Base-by-base conservation (phyloP, 2,797 vertebrate genomes). In the Craterocephalus amniculus region DNA sequence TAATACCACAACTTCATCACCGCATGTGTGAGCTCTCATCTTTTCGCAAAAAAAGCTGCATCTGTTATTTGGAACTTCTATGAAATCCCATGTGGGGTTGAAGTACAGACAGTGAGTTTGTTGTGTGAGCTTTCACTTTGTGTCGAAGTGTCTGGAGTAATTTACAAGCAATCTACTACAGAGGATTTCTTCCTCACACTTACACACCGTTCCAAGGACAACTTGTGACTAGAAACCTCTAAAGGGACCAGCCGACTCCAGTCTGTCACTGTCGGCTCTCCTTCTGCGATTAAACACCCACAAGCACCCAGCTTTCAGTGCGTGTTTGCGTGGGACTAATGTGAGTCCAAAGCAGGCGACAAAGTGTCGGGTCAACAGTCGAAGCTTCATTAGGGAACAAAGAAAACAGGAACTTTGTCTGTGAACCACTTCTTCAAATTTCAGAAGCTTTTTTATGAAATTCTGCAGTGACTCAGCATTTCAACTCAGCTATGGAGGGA, bases 391-490 rank as follows among this genome's bases (percentile, higher is more conserved):
- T 49, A 70, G 27, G 48, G 35, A 61, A 63, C n/a, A 40, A 6
- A 49, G 29, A 4, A 67, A 73, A 83, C 65, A 81, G 73, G 76
- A 84, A 81, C 48, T 29, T 35, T 1, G 4, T 71, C 34, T 59
- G 58, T 12, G 74, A 82, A 76, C 40, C 56, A 63, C 76, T 80
- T 76, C 58, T 75, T 69, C 36, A 80, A 68, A 76, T 38, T 36
- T 58, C 12, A 67, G 76, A 68, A 62, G 14, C 6, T 61, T 70
- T 65, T 22, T 29, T 36, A 43, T 22, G 43, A 14, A 36, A 48
- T 70, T 52, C 32, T 68, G 12, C 52, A n/a, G 11, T 3, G 7
- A 60, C 40, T 38, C 52, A 6, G 22, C 16, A 60, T 24, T 52
- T 40, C 22, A 45, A 4, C 10, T 35, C 35, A 9, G 48, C 32